Evolutionary conservation across 1,140 invertebrate genomes (phyloP).

Genomic region (Listronotus bonariensis): DNA sequence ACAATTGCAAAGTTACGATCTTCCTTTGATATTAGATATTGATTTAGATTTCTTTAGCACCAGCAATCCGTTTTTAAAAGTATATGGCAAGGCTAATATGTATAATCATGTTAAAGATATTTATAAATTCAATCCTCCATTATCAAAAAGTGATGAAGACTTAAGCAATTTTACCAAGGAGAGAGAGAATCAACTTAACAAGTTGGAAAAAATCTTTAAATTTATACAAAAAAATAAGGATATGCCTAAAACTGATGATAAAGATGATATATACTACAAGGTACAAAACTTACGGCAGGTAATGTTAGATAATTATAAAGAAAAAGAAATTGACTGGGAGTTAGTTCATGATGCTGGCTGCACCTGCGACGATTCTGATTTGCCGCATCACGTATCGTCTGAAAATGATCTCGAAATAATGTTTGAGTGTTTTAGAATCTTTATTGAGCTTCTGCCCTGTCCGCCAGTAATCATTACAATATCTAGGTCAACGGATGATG

Average conservation of each 20-base stretch:
- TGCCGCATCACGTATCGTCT: slow-evolving; percentile 82
- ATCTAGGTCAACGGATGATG: slow-evolving; percentile 81
- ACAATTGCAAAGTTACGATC: slow-evolving; percentile 43
- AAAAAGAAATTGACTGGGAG: slow-evolving; percentile 75
- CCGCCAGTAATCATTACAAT: slow-evolving; percentile 78
- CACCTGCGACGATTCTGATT: slow-evolving; percentile 77
- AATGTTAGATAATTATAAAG: slow-evolving; percentile 60
- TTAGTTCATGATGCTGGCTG: slow-evolving; percentile 82
- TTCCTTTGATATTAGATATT: slow-evolving; percentile 80
- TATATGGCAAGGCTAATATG: slow-evolving; percentile 70
- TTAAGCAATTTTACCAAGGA: slow-evolving; percentile 58
- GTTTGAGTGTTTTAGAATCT: slow-evolving; percentile 63
- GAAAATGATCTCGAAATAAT: slow-evolving; percentile 68
- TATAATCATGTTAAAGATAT: slow-evolving; percentile 70
- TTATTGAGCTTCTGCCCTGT: slow-evolving; percentile 65
- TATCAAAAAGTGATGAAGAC: slow-evolving; percentile 48
- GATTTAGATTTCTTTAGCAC: slow-evolving; percentile 94
- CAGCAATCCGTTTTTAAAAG: slow-evolving; percentile 78
- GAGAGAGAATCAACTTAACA: slow-evolving; percentile 63
- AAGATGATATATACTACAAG: slow-evolving; percentile 45
- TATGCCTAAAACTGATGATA: slow-evolving; percentile 52
- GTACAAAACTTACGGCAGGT: slow-evolving; percentile 59
- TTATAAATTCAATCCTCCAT: slow-evolving; percentile 59
- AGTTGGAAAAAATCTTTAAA: slow-evolving; percentile 66
- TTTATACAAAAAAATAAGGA: slow-evolving; percentile 64